phyloP scores from a whole-genome alignment of 1,140 invertebrate species.

The Octopus bimaculoides region DNA sequence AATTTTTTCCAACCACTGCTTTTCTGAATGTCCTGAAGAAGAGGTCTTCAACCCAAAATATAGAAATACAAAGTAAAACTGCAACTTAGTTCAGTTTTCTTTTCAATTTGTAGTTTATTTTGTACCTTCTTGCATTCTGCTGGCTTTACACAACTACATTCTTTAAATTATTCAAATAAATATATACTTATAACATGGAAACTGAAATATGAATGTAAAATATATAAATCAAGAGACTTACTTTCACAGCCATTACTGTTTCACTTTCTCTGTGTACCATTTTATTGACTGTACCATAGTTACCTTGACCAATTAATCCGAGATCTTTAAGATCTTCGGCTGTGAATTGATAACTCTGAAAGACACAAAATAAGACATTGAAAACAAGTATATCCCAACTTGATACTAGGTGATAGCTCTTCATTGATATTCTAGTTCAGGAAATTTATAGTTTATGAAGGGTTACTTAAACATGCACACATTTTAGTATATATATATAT shows the following conservation, averaged over 20 bases:
- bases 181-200: neutral
- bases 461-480: no score
- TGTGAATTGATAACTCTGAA: conserved; percentile 53
- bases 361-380: conserved; percentile 19
- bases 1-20: no score
- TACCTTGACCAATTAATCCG: conserved; percentile 90
- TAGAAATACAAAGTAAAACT: no score
- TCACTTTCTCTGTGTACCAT: conserved; percentile 89
- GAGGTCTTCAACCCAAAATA: no score
- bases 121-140: neutral
- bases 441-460: neutral
- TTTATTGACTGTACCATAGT: conserved; percentile 94
- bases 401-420: neutral
- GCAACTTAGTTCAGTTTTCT: no score
- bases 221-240: conserved; percentile 23
- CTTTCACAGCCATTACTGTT: conserved; percentile 85
- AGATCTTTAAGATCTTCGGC: conserved; percentile 85
- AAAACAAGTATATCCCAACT: neutral
- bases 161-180: neutral
- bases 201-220: neutral
- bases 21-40: no score
- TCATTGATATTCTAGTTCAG: neutral
- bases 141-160: neutral
- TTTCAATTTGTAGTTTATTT: no score
- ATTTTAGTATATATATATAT: no score